phyloP scores from a whole-genome alignment of 2,113 vertebrate genomes.

The Vulpes lagopus region DNA sequence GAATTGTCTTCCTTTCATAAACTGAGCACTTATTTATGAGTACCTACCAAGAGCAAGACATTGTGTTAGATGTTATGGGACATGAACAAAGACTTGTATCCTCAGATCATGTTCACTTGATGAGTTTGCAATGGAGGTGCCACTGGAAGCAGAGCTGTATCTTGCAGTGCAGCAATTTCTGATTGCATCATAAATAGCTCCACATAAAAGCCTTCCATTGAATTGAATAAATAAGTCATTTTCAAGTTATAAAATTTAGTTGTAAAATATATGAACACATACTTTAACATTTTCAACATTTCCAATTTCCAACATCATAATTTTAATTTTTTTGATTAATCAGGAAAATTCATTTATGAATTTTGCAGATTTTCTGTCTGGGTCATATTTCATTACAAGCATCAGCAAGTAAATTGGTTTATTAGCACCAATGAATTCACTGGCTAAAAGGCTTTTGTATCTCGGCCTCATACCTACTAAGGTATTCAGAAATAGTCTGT shows the following conservation, averaged over 20 bases:
- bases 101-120: background rate
- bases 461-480: background rate
- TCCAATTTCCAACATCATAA: conserved; percentile 10
- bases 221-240: conserved; percentile 24
- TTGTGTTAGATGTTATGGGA: background rate
- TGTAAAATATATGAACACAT: background rate
- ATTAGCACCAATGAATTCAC: background rate
- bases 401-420: conserved; percentile 4
- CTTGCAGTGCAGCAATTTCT: background rate
- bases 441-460: conserved; percentile 20
- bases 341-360: background rate
- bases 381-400: background rate
- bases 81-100: background rate
- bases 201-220: conserved; percentile 12
- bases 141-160: background rate
- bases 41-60: background rate
- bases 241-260: background rate
- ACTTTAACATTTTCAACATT: background rate
- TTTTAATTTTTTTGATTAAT: conserved; percentile 17
- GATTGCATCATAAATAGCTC: conserved; percentile 37
- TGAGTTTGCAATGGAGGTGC: background rate
- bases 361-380: background rate
- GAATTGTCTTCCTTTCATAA: conserved; percentile 34
- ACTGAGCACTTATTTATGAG: background rate
- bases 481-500: background rate